Evolutionary conservation across 2,113 vertebrate species (phyloP), one percentile per base, ranked within the genome.

Genomic region (Sebastes schlegelii): DNA sequence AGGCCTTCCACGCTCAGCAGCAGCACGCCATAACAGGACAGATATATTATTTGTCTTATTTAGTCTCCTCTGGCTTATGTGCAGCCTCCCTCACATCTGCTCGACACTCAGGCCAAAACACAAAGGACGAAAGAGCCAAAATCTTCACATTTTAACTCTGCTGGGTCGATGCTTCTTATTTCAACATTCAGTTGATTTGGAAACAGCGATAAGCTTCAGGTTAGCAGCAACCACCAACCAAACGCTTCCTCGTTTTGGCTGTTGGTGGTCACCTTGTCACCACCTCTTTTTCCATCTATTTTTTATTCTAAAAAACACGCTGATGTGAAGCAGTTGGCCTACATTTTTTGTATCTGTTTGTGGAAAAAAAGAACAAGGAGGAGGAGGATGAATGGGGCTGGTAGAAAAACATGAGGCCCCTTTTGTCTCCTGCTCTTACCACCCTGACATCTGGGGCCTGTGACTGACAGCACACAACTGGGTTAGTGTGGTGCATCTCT

Each of bases 391-490:
- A 19, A 46, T 72, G 1, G 52, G 8, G 10, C 8, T 21, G 58
- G 14, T 3, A 73, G 40, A 66, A 64, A 71, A 73, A 74, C 65
- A 79, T 3, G 48, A 79, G 77, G 79, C 55, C 43, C 71, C 70
- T 60, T 74, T 73, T 79, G 74, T 86, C 76, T 82, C 43, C 46
- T 76, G 64, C 43, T 7, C 42, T 83, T 51, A 69, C 19, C 84
- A 71, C 65, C 5, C 26, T 55, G 49, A 83, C 89, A 89, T 87
- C 86, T 88, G 75, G 26, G 58, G 61, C 55, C 21, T 64, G 23
- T 75, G 82, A 88, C 48, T 80, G 88, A 87, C 72, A 54, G 71
- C 70, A 76, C 48, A 73, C 66, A 76, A 80, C 78, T 78, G 85
- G 67, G 73, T 77, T 67, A 80, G 55, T 86, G 75, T 61, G 62